Base-by-base conservation (phyloP, 2,113 vertebrate genomes). In the Micronisus gabar region DNA sequence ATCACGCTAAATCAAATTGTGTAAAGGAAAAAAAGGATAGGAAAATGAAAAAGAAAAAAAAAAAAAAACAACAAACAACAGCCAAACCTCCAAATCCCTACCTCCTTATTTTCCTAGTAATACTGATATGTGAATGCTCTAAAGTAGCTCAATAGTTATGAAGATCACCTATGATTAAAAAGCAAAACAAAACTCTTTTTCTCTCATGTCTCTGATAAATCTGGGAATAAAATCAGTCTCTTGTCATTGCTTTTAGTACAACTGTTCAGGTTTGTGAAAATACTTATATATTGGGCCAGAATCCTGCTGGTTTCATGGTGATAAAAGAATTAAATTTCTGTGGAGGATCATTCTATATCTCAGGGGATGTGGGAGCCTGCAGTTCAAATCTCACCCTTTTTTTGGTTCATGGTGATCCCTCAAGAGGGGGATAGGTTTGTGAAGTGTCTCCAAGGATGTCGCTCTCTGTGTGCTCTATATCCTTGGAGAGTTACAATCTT, bases 1-100 rank as follows among this genome's bases (percentile, higher is more conserved):
- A 76, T 85, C n/a, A 19, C 50, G 45, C 8, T 95, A 73, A 93
- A 90, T 73, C n/a, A 78, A 86, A 86, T 23, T 83, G 19, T 86
- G 11, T 32, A 68, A 85, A 91, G 47, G 15, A 89, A 71, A 81
- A 86, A 52, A 5, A 53, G 9, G 7, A 17, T 34, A 63, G 52
- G 21, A 16, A 18, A 13, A 74, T 38, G 23, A 45, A 25, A 43
- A 41, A 17, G 18, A 11, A 12, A 4, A 27, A n/a, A n/a, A 10
- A 3, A 25, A 18, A 10, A 18, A 29, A 29, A 2, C 7, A 29
- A 3, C 20, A 5, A 45, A 20, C 3, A 7, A 8, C 45, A 47
- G 45, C 15, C 13, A 50, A 71, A 62, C 9, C 22, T 11, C 13
- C 10, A 34, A 81, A 52, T 1, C 4, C 14, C 15, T 58, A 41